Conservation (phyloP, 2,797 vertebrate genomes). For the Gobio occitaniae region DNA sequence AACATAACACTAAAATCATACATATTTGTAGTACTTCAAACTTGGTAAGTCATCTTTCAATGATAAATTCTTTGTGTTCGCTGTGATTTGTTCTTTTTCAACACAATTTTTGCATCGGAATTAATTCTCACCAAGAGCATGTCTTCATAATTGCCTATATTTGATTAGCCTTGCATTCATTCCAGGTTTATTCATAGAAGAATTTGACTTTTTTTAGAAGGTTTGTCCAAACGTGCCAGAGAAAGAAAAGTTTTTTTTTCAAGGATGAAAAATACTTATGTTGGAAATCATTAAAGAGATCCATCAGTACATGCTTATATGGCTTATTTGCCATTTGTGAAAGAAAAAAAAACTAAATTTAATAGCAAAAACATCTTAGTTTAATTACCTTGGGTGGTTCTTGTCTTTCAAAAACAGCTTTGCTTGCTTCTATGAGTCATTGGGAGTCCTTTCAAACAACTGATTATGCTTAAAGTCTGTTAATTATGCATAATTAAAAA, state of each 20-base stretch:
- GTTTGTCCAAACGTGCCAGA: neutral
- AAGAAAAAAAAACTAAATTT: constrained; percentile 11
- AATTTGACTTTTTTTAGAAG: neutral
- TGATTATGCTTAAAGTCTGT: constrained; percentile 9
- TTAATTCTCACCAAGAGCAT: too few species aligned
- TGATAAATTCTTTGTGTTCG: neutral
- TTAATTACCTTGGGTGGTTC: constrained; percentile 72
- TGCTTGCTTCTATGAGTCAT: constrained; percentile 6
- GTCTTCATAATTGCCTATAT: neutral
- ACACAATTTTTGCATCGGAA: too few species aligned
- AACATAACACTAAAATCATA: neutral
- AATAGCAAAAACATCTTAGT: constrained; percentile 72
- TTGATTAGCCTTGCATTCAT: neutral
- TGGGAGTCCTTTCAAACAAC: constrained; percentile 18
- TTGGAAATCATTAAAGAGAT: neutral
- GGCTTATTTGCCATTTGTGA: neutral
- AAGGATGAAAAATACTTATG: neutral
- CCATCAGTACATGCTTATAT: neutral
- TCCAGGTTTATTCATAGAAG: neutral
- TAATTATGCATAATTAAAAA: constrained; percentile 19
- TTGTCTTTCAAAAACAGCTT: constrained; percentile 60
- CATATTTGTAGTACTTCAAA: neutral
- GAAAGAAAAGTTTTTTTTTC: neutral
- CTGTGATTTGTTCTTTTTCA: neutral
- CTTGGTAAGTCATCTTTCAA: neutral